These are phyloP conservation scores for Pristis pectinata DNA, from an alignment of 2,797 vertebrate species.

Conservation along the genomic window DNA sequence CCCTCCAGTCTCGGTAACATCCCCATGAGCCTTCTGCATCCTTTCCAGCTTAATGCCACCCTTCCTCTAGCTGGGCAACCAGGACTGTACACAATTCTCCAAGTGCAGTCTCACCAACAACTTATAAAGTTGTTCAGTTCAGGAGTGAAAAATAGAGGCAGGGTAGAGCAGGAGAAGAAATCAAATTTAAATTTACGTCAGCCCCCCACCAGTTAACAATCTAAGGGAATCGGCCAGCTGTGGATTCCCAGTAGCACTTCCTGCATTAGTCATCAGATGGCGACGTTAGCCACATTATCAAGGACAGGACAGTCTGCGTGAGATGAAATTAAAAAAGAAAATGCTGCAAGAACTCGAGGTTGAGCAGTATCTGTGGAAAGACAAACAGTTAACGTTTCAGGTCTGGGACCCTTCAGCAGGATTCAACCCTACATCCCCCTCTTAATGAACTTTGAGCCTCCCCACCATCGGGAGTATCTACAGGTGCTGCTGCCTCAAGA, in stretches of 20 bases:
- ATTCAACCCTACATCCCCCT: no score
- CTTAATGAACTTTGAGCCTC: neutral
- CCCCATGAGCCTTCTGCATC: no score
- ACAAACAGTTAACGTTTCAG: no score
- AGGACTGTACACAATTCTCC: no score
- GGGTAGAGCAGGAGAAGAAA: neutral
- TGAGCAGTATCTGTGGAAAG: neutral
- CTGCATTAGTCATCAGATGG: neutral
- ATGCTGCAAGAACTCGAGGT: neutral
- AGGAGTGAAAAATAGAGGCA: neutral
- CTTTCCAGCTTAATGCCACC: no score
- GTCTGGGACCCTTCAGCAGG: no score
- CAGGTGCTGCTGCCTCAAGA: no score
- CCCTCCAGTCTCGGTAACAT: no score
- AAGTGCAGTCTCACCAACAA: no score
- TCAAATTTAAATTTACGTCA: neutral
- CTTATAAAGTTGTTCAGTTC: neutral
- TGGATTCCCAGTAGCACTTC: neutral
- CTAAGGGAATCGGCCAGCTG: neutral
- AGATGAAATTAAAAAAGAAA: neutral
- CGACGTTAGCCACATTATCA: neutral
- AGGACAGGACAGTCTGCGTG: neutral
- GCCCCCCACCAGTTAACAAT: neutral
- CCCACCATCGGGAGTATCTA: no score
- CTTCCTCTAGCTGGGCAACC: no score